phyloP scores from a whole-genome alignment of 2,888 invertebrate species.

The Elysia crispata region DNA sequence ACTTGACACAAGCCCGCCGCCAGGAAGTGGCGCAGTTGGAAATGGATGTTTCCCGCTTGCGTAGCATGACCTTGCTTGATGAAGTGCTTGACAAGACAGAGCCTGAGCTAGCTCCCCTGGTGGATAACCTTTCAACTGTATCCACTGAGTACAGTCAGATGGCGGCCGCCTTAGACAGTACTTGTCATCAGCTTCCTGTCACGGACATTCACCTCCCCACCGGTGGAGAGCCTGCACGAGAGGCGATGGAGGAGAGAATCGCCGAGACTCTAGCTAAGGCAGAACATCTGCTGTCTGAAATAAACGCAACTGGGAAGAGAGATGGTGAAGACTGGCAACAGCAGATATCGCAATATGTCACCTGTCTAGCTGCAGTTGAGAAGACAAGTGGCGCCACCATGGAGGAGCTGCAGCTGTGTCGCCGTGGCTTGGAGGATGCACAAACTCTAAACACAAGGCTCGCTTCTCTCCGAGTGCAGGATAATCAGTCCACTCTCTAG shows the following conservation, averaged over 20 bases:
- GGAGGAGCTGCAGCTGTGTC: slow-evolving; percentile 15
- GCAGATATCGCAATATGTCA: slow-evolving; percentile 18
- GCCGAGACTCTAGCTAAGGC: slow-evolving; percentile 64
- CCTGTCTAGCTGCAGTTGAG: slow-evolving; percentile 22
- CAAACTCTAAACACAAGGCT: slow-evolving; percentile 27
- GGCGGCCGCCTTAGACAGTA: slow-evolving; percentile 69
- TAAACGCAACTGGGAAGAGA: slow-evolving; percentile 7
- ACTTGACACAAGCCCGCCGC: slow-evolving; percentile 60
- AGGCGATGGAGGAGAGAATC: slow-evolving; percentile 50
- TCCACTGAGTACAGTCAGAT: slow-evolving; percentile 62
- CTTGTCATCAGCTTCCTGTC: slow-evolving; percentile 71
- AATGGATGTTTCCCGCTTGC: slow-evolving; percentile 57
- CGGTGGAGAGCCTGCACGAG: slow-evolving; percentile 55
- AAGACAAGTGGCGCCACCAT: not conserved
- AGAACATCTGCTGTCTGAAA: slow-evolving; percentile 67
- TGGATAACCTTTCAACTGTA: slow-evolving; percentile 58
- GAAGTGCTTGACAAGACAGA: slow-evolving; percentile 58
- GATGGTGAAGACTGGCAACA: not conserved
- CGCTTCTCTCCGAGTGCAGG: slow-evolving; percentile 39
- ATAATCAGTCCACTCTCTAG: slow-evolving; percentile 5
- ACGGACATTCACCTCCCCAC: slow-evolving; percentile 67
- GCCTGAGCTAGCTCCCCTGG: slow-evolving; percentile 60
- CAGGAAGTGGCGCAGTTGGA: slow-evolving; percentile 61
- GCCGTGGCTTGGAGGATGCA: slow-evolving; percentile 1
- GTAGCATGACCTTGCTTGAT: slow-evolving; percentile 64